Conservation (phyloP, 2,797 vertebrate genomes). For the Sternarchorhynchus goeldii region DNA sequence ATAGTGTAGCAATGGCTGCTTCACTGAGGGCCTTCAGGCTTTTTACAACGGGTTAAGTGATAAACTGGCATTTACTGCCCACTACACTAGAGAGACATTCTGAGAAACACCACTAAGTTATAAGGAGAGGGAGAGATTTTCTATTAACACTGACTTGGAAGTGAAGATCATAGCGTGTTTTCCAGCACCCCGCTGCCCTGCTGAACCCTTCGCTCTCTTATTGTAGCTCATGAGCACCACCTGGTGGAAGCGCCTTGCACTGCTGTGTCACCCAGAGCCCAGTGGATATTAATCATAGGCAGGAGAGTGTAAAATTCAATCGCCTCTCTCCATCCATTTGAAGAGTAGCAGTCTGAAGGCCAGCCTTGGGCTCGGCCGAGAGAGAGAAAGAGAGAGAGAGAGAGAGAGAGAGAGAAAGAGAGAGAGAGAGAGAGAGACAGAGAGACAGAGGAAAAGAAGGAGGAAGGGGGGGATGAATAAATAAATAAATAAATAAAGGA, state of each 20-base stretch:
- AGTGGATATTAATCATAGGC: conserved; percentile 90
- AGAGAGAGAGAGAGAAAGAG: conserved; percentile 80
- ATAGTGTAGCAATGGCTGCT: conserved; percentile 63
- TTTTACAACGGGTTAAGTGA: conserved; percentile 78
- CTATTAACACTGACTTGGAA: conserved; percentile 66
- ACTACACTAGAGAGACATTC: conserved; percentile 58
- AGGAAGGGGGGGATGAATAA: conserved; percentile 71
- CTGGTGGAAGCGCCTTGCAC: conserved; percentile 64
- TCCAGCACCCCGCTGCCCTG: background rate
- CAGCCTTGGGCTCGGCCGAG: conserved; percentile 86
- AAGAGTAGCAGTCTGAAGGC: conserved; percentile 92
- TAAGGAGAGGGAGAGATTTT: conserved; percentile 64
- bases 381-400: conserved; percentile 77
- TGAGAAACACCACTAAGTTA: conserved; percentile 69
- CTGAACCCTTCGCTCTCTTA: background rate
- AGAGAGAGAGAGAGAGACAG: conserved; percentile 78
- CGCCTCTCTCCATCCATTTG: conserved; percentile 97
- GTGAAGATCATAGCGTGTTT: conserved; percentile 52
- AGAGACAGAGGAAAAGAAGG: conserved; percentile 80
- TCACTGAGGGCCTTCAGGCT: conserved; percentile 65
- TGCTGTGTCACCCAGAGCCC: conserved; percentile 58
- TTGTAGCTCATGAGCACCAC: conserved; percentile 63
- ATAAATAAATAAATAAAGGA: conserved; percentile 72
- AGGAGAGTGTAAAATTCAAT: conserved; percentile 97
- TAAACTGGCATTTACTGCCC: conserved; percentile 75